These are phyloP conservation scores for Xestia c-nigrum DNA, from an alignment of 2,888 invertebrate species.

Conservation along the genomic window DNA sequence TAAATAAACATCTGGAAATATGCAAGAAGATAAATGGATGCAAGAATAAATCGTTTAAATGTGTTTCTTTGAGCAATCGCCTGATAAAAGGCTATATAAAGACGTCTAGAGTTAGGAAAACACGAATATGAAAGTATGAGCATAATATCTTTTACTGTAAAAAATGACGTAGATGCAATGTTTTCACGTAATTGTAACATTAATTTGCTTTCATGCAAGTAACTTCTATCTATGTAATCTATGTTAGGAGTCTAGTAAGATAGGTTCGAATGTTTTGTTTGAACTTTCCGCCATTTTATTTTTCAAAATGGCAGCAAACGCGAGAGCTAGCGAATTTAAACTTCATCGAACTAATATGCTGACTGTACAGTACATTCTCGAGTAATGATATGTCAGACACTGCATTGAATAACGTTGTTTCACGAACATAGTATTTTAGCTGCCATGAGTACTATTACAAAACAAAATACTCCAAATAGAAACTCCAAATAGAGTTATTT, in stretches of 20 bases:
- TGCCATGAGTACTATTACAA: background rate
- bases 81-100: slow-evolving; percentile 23
- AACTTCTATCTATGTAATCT: background rate
- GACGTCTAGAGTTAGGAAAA: background rate
- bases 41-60: slow-evolving; percentile 16
- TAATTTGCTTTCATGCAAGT: background rate
- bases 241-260: background rate
- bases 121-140: background rate
- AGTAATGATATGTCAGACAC: no score
- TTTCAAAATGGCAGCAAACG: no score
- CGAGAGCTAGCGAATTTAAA: no score
- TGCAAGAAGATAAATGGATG: slow-evolving; percentile 30
- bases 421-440: background rate
- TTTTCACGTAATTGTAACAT: no score
- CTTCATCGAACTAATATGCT: no score
- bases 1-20: slow-evolving; percentile 28
- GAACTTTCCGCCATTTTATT: no score
- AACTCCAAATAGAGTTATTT: background rate
- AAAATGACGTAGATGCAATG: slow-evolving; percentile 5
- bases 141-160: background rate
- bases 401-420: no score
- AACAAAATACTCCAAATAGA: background rate
- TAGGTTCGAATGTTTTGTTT: no score
- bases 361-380: no score
- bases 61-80: slow-evolving; percentile 7